Base-by-base conservation (phyloP, 1,140 invertebrate genomes). In the Scaptomyza montana region DNA sequence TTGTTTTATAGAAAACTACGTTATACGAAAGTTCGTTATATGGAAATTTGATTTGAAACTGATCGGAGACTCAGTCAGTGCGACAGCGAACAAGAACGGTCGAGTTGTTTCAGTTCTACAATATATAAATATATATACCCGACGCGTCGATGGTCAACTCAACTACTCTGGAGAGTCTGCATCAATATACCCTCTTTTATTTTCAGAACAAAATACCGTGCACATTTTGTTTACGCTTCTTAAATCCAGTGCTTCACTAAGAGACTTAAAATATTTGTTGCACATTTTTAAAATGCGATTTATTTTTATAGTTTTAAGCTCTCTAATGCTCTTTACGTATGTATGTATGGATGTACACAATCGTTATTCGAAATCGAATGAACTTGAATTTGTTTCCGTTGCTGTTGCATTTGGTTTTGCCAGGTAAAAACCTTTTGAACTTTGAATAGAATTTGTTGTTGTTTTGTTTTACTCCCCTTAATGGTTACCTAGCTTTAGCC, bases 201-300 rank as follows among this genome's bases (percentile, higher is more conserved):
- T 16, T 13, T n/a, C 3, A n/a, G 8, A 9, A 9, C 8, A 10
- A 28, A 36, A 30, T 5, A 5, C 33, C 13, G 45, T 12, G 8
- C 7, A 64, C 16, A 39, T 47, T 54, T 16, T 43, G 36, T 72
- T 78, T 63, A 64, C 51, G 49, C 33, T 51, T 51, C 46, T 71
- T 54, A 68, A 56, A 75, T 74, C 56, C 74, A 64, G 77, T 45
- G 49, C 41, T 45, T 33, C 72, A 62, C 57, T 63, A 73, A 84
- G 65, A 62, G 61, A 72, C 78, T 79, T 80, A 62, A 72, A 85
- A 64, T 74, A 74, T 70, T 85, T 73, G 57, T 71, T 41, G 59
- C 57, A 66, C 30, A 57, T 77, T 77, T 59, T 64, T 43, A 13
- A 57, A 61, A 57, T 46, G 57, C 55, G 46, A 41, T 47, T 55